Conservation (phyloP, 92 coral and sea anemone genomes). For the Epizoanthus scotinus region DNA sequence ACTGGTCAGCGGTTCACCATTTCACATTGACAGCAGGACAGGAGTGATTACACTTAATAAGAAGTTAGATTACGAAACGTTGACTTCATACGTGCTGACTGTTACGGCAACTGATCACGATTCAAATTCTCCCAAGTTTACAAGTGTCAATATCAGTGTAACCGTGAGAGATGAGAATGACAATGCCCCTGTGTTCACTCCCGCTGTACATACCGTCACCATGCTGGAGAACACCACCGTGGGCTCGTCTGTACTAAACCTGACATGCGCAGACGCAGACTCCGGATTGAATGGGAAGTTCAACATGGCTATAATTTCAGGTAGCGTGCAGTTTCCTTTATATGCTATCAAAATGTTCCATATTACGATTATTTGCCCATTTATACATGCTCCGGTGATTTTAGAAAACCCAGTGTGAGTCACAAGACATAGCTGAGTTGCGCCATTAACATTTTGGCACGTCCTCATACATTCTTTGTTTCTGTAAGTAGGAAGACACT, state of each 20-base stretch:
- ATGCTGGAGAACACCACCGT: conserved; percentile 68
- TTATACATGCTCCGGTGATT: not conserved
- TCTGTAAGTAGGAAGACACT: no score
- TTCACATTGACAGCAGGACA: conserved; percentile 63
- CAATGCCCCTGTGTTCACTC: conserved; percentile 66
- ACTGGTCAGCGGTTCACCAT: conserved; percentile 59
- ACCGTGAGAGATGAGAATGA: conserved; percentile 72
- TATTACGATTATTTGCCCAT: no score
- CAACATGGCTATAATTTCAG: conserved; percentile 64
- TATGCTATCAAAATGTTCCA: no score
- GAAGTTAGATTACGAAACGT: conserved; percentile 62
- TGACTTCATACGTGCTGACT: conserved; percentile 53
- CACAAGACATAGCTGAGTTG: no score
- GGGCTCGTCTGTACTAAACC: conserved; percentile 48
- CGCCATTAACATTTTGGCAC: no score
- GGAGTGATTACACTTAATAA: conserved; percentile 62
- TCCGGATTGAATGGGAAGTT: conserved; percentile 67
- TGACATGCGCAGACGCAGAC: conserved; percentile 78
- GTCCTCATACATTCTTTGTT: no score
- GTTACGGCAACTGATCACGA: conserved; percentile 72
- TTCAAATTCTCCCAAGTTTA: conserved; percentile 50
- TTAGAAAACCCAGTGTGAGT: no score
- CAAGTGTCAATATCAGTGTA: conserved; percentile 56
- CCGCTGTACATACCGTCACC: conserved; percentile 63
- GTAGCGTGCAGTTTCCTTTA: conserved; percentile 8